Conservation (phyloP, 2,113 vertebrate species). For the Lates calcarifer region DNA sequence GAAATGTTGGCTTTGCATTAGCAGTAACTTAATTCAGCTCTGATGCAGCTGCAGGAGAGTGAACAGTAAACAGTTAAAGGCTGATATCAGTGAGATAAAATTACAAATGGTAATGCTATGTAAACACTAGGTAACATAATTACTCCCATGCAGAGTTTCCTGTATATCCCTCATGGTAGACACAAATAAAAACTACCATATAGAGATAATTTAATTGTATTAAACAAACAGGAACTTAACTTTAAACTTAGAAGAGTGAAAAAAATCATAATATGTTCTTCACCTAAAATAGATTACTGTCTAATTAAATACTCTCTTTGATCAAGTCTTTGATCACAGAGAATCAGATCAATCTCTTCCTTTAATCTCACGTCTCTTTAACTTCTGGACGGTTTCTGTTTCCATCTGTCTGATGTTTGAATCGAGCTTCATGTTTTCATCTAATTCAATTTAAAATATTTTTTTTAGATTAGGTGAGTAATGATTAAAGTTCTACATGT, state of each 20-base stretch:
- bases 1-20: background rate
- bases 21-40: background rate
- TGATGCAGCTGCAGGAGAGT: too few species aligned
- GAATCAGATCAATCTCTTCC: slow-evolving; percentile 32
- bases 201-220: background rate
- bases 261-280: background rate
- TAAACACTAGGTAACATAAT: too few species aligned
- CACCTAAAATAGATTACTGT: background rate
- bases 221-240: too few species aligned
- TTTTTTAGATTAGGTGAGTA: too few species aligned
- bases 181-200: too few species aligned
- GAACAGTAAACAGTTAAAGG: too few species aligned
- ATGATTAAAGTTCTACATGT: slow-evolving; percentile 31
- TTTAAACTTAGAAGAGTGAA: background rate
- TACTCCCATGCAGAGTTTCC: background rate
- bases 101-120: too few species aligned
- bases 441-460: slow-evolving; percentile 1
- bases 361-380: slow-evolving; percentile 37
- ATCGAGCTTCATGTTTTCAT: slow-evolving; percentile 14
- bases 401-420: slow-evolving; percentile 19
- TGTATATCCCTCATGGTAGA: too few species aligned
- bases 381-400: slow-evolving; percentile 11
- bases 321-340: slow-evolving; percentile 28
- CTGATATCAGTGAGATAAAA: too few species aligned
- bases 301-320: slow-evolving; percentile 1